Evolutionary conservation across 1,140 invertebrate genomes (phyloP).

Genomic region (Drosophila kanapiae): DNA sequence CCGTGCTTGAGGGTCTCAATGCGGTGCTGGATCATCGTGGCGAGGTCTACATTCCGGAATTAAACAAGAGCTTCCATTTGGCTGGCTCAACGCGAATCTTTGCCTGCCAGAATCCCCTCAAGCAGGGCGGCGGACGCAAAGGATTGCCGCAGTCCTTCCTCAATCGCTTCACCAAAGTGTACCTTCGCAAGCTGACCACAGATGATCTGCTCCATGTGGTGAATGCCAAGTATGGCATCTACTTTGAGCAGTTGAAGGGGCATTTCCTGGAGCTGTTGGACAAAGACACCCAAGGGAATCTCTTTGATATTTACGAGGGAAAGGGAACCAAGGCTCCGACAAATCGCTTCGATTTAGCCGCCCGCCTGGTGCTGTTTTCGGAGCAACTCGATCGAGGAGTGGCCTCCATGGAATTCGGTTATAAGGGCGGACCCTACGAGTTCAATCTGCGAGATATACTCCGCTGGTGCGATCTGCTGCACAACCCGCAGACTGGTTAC

Average conservation of each 20-base stretch:
- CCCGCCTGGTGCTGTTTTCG: conserved; percentile 94
- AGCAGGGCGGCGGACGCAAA: conserved; percentile 97
- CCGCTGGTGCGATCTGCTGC: conserved; percentile 93
- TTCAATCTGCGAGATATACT: conserved; percentile 98
- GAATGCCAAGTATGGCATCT: conserved; percentile 63
- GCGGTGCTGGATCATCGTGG: conserved; percentile 99
- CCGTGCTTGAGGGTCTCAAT: conserved; percentile 98
- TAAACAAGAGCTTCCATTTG: conserved; percentile 94
- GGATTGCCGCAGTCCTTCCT: conserved; percentile 98
- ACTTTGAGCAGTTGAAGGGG: conserved; percentile 57
- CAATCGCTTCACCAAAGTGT: conserved; percentile 99
- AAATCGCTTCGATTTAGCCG: conserved; percentile 86
- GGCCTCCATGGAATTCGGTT: conserved; percentile 89
- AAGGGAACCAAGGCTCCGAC: not conserved
- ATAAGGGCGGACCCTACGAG: conserved; percentile 96
- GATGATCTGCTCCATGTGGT: conserved; percentile 89
- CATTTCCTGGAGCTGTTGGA: conserved; percentile 51
- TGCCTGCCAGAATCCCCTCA: conserved; percentile 99
- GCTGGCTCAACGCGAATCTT: conserved; percentile 94
- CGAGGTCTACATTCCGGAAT: conserved; percentile 98
- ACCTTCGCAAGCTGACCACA: conserved; percentile 92
- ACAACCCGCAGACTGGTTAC: conserved; percentile 71
- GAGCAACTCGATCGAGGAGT: conserved; percentile 89
- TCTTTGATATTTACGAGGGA: conserved; percentile 60
- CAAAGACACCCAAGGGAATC: conserved; percentile 15